Evolutionary conservation across 2,888 invertebrate species (phyloP), one percentile per base, ranked within the genome.

Genomic region (Sarcophaga subvicina): DNA sequence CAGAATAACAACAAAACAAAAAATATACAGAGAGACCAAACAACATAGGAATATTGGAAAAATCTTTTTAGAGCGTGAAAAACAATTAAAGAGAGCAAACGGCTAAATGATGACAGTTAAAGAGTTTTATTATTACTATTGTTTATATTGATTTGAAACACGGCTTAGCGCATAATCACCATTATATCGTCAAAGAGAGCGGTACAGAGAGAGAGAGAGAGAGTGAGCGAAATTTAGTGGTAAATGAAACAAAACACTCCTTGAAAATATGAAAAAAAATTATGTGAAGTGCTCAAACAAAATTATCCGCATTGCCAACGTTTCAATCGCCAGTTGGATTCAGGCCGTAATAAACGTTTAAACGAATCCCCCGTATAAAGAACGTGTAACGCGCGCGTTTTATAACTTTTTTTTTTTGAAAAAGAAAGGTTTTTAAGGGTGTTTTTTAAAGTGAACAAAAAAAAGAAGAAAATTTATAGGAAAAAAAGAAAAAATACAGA

Each of bases 271-370:
- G 17, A 54, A 14, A 54, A 54, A 14, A 54, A 54, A 10, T 37
- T 37, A 37, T 37, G 8, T 37, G 10, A 37, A 54, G 47, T 80
- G 60, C 81, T 86, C 81, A 80, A 86, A 83, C 72, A 54, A 64
- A 86, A 67, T 80, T 77, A 47, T 79, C 73, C 75, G 77, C 79
- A 86, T 75, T 86, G 86, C 71, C 83, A 69, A 69, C 81, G 72
- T 82, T 85, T 88, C 80, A 88, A 81, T 88, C 88, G 85, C 79
- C 72, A 88, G 88, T 88, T 88, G 86, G 86, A 88, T 87, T 88
- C 84, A 88, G 88, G 80, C 87, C 88, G 88, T 72, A 83, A 81
- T 84, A 87, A 88, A 85, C 88, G 85, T 88, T 62, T 77, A 47
- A 83, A 79, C 81, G 78, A 84, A 87, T 82, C 86, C 67, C 83